A percentile compares a stretch with the other conserved stretches of the same genome.
Evolutionary conservation across 2,797 vertebrate genomes (phyloP).

Genomic region (Natrix natrix): DNA sequence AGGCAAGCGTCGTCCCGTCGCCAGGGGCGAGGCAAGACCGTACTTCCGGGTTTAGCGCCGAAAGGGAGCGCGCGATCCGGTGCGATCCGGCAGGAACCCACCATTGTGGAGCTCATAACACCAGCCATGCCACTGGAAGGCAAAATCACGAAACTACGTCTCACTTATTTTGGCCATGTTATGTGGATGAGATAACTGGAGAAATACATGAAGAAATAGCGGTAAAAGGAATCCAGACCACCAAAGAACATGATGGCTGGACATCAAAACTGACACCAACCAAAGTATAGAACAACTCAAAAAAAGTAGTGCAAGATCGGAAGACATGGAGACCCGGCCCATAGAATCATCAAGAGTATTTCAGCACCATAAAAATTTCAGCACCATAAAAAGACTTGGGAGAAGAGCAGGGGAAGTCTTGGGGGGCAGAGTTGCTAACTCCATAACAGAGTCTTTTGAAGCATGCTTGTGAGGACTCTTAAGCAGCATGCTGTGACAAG

Average conservation of each 20-base stretch:
- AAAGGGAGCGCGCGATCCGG: no score
- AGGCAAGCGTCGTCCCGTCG: no score
- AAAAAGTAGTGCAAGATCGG: neutral
- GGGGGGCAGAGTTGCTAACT: constrained; percentile 13
- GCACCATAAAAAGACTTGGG: constrained; percentile 45
- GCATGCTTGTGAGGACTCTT: neutral
- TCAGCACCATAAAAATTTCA: constrained; percentile 43
- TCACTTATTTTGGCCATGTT: neutral
- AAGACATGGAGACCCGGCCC: neutral
- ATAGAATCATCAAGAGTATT: neutral
- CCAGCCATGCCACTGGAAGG: neutral
- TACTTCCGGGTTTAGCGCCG: no score
- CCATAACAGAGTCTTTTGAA: constrained; percentile 11
- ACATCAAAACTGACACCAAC: neutral
- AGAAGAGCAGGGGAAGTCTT: neutral
- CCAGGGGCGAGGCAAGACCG: no score
- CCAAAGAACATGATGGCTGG: neutral
- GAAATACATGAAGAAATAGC: neutral
- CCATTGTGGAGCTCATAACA: neutral
- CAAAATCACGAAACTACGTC: neutral
- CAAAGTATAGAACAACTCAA: neutral
- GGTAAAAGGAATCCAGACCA: neutral
- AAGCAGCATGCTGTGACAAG: neutral
- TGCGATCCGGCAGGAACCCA: no score
- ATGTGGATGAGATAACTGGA: neutral